Conservation (phyloP, 2,113 vertebrate species). For the Corythornis cristatus region DNA sequence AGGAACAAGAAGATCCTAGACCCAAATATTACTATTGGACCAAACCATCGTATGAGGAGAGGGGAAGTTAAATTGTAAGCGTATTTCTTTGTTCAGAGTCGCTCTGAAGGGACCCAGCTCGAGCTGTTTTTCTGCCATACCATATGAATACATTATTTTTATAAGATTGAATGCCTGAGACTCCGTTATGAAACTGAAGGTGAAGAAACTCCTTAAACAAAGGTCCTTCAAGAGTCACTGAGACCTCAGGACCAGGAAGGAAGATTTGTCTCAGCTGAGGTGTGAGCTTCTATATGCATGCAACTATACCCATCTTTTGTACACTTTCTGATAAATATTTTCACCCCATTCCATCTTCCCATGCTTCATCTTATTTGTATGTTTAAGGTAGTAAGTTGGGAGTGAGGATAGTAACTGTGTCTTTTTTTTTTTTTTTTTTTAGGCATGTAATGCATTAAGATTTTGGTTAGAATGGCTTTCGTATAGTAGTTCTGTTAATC, state of each 20-base stretch:
- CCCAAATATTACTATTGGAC: neutral
- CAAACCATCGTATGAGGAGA: neutral
- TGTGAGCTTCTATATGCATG: neutral
- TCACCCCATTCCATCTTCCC: neutral
- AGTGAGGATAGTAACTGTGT: neutral
- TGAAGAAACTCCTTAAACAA: neutral
- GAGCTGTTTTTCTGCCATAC: neutral
- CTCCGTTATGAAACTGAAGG: neutral
- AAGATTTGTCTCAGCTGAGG: neutral
- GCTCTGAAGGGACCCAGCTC: neutral
- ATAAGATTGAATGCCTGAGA: neutral
- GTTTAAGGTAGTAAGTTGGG: neutral
- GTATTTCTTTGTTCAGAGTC: neutral
- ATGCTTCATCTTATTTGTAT: neutral
- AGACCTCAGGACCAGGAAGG: neutral
- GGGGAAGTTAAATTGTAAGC: neutral
- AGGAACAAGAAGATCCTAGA: neutral
- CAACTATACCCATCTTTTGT: accelerated
- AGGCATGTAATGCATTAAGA: neutral
- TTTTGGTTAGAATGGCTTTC: neutral
- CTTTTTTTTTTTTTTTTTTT: neutral
- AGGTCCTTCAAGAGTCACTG: too few relatives aligned
- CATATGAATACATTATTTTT: neutral
- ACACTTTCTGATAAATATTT: neutral
- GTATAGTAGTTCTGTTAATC: neutral